Conservation (phyloP, 1,140 invertebrate genomes). For the Frieseomelitta varia region DNA sequence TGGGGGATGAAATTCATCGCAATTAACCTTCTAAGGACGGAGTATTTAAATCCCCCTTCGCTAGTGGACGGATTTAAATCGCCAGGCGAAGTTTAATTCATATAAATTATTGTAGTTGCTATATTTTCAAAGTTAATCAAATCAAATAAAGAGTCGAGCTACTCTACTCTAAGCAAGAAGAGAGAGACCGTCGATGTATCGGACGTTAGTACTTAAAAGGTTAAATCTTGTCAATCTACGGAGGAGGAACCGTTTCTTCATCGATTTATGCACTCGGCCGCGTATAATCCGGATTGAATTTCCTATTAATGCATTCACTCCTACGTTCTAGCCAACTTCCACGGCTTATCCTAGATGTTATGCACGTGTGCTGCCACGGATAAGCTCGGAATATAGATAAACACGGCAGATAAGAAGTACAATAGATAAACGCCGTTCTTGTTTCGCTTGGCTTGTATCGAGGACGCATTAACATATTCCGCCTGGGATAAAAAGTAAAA, state of each 20-base stretch:
- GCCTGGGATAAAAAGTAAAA: not conserved
- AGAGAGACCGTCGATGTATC: no score
- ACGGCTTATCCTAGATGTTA: not conserved
- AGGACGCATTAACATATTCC: not conserved
- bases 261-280: not conserved
- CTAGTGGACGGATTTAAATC: no score
- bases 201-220: no score
- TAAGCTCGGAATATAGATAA: slow-evolving; percentile 24
- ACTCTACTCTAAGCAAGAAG: no score
- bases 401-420: not conserved
- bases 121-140: no score
- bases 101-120: no score
- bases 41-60: no score
- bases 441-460: not conserved
- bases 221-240: no score
- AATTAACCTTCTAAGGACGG: no score
- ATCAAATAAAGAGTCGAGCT: no score
- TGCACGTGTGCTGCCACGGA: not conserved
- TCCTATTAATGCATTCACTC: not conserved
- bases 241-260: not conserved
- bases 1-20: no score
- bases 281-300: not conserved
- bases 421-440: slow-evolving; percentile 13
- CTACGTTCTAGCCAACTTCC: not conserved
- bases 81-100: no score